phyloP scores from a whole-genome alignment of 2,888 invertebrate genomes.

The Phaonia tiefii region DNA sequence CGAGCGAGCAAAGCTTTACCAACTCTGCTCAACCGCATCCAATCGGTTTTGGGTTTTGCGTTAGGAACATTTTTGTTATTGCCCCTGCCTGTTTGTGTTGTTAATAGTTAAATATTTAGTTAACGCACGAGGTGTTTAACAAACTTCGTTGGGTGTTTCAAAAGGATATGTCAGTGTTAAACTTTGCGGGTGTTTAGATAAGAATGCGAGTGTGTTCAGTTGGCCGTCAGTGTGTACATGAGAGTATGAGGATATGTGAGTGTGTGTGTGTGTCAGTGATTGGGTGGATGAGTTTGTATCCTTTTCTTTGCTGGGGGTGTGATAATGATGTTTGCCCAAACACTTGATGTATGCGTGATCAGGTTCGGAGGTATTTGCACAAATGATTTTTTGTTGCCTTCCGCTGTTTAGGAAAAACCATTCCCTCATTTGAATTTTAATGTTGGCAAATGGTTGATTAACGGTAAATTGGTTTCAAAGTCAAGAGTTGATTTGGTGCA shows the following conservation, averaged over 20 bases:
- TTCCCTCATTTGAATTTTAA: too few relatives aligned
- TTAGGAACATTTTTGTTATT: not conserved
- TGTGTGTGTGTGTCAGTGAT: not conserved
- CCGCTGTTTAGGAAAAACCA: too few relatives aligned
- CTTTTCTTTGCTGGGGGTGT: not conserved
- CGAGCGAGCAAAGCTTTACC: not conserved
- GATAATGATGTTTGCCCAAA: conserved; percentile 40
- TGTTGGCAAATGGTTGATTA: too few relatives aligned
- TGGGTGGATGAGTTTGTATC: not conserved
- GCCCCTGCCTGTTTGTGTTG: not conserved
- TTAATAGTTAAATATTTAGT: conserved; percentile 39
- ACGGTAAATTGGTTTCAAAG: too few relatives aligned
- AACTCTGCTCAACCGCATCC: not conserved
- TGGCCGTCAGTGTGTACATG: too few relatives aligned
- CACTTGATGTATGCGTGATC: conserved; percentile 41
- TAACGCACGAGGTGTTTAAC: conserved; percentile 36
- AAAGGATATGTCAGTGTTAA: not conserved
- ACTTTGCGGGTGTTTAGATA: not conserved
- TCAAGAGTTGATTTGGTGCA: too few relatives aligned
- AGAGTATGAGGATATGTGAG: not conserved
- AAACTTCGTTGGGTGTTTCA: conserved; percentile 27
- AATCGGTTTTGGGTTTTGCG: conserved; percentile 8
- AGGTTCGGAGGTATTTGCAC: conserved; percentile 39
- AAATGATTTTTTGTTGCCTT: conserved; percentile 31
- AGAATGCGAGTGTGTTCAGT: not conserved